These are phyloP conservation scores for Numenius arquata DNA, from an alignment of 2,113 vertebrate species.

Conservation along the genomic window DNA sequence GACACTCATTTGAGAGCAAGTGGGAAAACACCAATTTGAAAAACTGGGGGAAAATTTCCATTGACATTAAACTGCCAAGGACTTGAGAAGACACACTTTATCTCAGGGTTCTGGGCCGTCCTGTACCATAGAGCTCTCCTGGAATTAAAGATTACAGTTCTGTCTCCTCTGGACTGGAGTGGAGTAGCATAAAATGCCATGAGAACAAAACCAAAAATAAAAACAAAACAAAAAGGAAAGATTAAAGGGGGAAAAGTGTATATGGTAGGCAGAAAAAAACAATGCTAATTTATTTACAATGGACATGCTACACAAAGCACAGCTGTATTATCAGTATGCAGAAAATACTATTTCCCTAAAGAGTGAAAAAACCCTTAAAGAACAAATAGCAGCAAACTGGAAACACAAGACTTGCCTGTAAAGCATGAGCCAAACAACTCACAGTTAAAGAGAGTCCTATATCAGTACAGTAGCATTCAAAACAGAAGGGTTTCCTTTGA, in stretches of 20 bases:
- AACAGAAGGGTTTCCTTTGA: not conserved
- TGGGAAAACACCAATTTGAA: not conserved
- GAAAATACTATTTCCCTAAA: not conserved
- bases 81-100: not conserved
- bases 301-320: not conserved
- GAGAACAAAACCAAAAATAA: not conserved
- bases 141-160: not conserved
- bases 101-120: rapidly evolving
- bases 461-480: not conserved
- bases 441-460: not conserved
- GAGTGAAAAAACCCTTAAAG: not conserved
- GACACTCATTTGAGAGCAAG: not conserved
- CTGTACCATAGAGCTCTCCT: not conserved
- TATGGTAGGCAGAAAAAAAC: not conserved
- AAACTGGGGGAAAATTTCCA: not conserved
- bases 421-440: not conserved
- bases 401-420: not conserved
- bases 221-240: not conserved
- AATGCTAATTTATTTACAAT: not conserved
- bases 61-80: not conserved
- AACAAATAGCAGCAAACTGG: not conserved
- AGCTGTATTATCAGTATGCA: not conserved
- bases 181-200: not conserved
- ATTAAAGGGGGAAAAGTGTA: not conserved
- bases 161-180: not conserved